Evolutionary conservation across 2,113 vertebrate species (phyloP), one percentile per base, ranked within the genome.

Genomic region (Origma solitaria): DNA sequence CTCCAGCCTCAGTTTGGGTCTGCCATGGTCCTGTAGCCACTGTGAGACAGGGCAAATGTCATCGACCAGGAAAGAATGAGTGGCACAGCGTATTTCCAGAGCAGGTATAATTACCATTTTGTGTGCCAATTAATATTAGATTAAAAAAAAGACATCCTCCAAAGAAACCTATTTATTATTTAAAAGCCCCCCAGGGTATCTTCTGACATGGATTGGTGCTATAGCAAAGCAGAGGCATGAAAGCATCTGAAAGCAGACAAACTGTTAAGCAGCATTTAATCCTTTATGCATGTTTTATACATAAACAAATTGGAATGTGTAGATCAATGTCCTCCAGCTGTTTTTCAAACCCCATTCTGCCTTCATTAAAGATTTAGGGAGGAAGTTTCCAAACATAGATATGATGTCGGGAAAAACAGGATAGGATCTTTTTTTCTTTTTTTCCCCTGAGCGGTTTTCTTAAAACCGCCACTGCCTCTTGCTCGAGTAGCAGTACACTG

Each of bases 261-360:
- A 96, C 93, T 96, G 75, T 93, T 96, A 95, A 97, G 88, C 44
- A 88, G 95, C 75, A 77, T 97, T 98, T 98, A 97, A 97, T 97
- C 95, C 95, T 97, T 97, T 96, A 97, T 97, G 95, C 93, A 95
- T 96, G 96, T 96, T 97, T 98, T 97, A 96, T 98, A 95, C 88
- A 94, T 96, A 98, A 97, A 97, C 92, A 97, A 97, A 98, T 97
- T 97, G 95, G 90, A 97, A 97, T 91, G 95, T 98, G 97, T 91
- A 97, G 94, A 98, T 98, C 95, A 94, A 96, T 96, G 97, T 96
- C 97, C 94, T 97, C 97, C 97, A 98, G 97, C 96, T 98, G 98
- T 97, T 97, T 97, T 97, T 95, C 95, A 97, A 97, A 95, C 61
- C 68, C 69, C 91, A 69, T 85, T 96, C 92, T 97, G 78, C 61